These are phyloP conservation scores for Netelia fuscicornis DNA, from an alignment of 2,888 invertebrate genomes.

Conservation along the genomic window DNA sequence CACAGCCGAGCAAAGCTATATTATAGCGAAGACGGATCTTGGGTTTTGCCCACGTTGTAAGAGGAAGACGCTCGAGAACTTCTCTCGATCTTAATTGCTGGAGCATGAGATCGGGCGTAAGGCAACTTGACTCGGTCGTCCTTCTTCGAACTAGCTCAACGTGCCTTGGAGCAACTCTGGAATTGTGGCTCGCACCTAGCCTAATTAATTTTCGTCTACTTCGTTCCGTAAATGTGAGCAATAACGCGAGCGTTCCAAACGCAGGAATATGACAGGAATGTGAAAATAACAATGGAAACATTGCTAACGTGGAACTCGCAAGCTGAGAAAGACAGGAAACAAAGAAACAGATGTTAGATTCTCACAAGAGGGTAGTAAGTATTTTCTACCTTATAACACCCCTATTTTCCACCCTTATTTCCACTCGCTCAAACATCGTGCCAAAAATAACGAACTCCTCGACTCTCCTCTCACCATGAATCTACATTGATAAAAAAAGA, in stretches of 20 bases:
- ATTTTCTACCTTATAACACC: neutral
- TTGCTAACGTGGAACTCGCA: neutral
- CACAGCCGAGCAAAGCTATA: slow-evolving; percentile 52
- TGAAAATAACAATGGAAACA: slow-evolving; percentile 27
- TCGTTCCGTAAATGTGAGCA: slow-evolving; percentile 5
- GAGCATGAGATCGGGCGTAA: slow-evolving; percentile 26
- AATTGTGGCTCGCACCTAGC: slow-evolving; percentile 57
- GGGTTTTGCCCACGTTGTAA: slow-evolving; percentile 15
- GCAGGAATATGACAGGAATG: slow-evolving; percentile 13
- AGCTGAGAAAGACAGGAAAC: neutral
- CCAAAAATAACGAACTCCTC: neutral
- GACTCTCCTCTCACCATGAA: neutral
- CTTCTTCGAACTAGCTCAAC: slow-evolving; percentile 44
- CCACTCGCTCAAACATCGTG: neutral
- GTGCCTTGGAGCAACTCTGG: slow-evolving; percentile 33
- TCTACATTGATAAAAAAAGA: neutral
- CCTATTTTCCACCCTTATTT: neutral
- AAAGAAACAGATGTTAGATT: slow-evolving; percentile 2
- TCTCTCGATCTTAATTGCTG: slow-evolving; percentile 56
- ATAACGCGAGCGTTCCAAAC: slow-evolving; percentile 1
- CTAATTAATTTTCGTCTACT: slow-evolving; percentile 65
- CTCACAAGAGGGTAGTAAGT: neutral
- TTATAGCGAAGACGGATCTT: slow-evolving; percentile 25
- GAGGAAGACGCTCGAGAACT: slow-evolving; percentile 36
- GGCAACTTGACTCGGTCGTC: slow-evolving; percentile 47